Evolutionary conservation across 2,113 vertebrate genomes (phyloP), one percentile per base, ranked within the genome.

Genomic region (Emydocephalus ijimae): DNA sequence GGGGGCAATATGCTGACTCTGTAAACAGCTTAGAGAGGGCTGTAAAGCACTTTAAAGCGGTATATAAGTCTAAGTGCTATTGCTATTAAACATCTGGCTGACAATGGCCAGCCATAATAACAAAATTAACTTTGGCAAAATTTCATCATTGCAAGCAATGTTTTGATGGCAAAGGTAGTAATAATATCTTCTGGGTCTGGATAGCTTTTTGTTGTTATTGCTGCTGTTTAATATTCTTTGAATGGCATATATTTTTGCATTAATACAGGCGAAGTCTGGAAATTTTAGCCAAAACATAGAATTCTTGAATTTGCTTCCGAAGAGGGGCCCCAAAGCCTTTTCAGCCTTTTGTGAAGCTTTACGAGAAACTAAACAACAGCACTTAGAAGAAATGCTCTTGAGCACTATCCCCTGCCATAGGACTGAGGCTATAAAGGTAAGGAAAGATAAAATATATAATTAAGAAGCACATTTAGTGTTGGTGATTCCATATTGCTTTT

Each of bases 311-410:
- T 96, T 99, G 50, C 96, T 99, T 90, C 99, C 99, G 43, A 99
- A 99, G 94, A 98, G 99, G 92, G 99, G 99, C 3, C 99, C 99
- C 2, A 95, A 92, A 48, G 99, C 99, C 4, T 99, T 99, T 87
- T 97, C 96, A 92, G 98, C 96, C 87, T 99, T 99, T 97, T 99
- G 98, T 93, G 94, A 94, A 57, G 99, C 98, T 86, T 98, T 99
- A 34, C 93, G 89, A 93, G 98, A 98, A 93, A 99, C 99, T 0
- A 98, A 98, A 29, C 99, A 99, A 95, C 95, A 98, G n/a, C 99
- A 99, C 95, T 97, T 99, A 95, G 98, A 96, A 26, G 93, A 97
- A 5, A 0, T 97, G 74, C 94, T 98, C 92, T 94, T 97, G 81
- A 93, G 89, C 21, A 94, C 97, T 0, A 57, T 94, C 23, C 95